Evolutionary conservation across 2,113 vertebrate species (phyloP).

Genomic region (Camelus dromedarius): DNA sequence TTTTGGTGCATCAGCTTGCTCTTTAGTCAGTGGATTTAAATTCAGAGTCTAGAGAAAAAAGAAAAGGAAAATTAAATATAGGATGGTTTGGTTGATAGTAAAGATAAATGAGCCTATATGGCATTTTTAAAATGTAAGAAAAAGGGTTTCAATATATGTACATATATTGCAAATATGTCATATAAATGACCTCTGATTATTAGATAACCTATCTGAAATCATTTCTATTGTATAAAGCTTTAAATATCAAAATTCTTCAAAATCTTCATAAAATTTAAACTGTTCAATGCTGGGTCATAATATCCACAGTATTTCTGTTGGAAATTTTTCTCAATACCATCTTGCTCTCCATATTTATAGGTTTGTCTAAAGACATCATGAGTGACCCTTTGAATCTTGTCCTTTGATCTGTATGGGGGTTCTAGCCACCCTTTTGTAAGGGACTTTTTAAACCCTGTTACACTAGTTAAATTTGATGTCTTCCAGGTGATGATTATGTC

Average conservation of each 20-base stretch:
- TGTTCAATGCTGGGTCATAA: neutral
- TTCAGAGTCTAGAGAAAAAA: neutral
- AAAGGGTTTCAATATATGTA: neutral
- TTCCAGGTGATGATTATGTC: neutral
- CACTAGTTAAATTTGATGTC: neutral
- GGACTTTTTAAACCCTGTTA: neutral
- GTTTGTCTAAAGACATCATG: neutral
- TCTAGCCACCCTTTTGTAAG: neutral
- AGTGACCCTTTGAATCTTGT: neutral
- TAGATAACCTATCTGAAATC: slow-evolving; percentile 3
- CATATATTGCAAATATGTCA: neutral
- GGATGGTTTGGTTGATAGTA: neutral
- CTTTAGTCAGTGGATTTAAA: neutral
- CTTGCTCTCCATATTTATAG: neutral
- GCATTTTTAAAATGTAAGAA: neutral
- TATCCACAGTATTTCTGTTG: neutral
- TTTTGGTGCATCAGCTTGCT: neutral
- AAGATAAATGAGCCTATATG: slow-evolving; percentile 7
- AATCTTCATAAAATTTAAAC: neutral
- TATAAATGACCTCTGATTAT: slow-evolving; percentile 2
- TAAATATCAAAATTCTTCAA: slow-evolving; percentile 7
- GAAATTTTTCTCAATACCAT: neutral
- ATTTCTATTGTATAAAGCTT: neutral
- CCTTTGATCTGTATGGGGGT: neutral
- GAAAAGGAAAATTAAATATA: slow-evolving; percentile 5